phyloP scores from a whole-genome alignment of 2,797 vertebrate genomes.

The Vireo griseus region DNA sequence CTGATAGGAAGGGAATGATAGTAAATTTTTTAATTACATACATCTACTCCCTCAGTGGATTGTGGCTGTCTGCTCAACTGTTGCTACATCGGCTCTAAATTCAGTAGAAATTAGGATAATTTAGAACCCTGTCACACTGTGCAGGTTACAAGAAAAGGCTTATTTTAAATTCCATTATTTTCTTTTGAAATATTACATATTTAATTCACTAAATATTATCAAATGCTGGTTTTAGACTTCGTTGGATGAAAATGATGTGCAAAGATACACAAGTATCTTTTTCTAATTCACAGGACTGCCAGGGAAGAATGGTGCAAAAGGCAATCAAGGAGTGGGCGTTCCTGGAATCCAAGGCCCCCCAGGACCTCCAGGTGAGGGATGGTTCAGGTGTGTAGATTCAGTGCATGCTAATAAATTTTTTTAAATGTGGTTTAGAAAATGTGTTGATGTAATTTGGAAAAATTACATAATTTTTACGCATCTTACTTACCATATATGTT shows the following conservation, averaged over 20 bases:
- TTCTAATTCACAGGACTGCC: slow-evolving; percentile 79
- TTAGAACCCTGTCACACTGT: background rate
- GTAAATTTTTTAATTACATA: background rate
- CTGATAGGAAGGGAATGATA: background rate
- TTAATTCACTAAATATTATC: background rate
- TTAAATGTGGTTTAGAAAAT: background rate
- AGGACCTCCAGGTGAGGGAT: slow-evolving; percentile 84
- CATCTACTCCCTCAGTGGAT: background rate
- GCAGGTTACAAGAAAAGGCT: background rate
- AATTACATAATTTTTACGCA: background rate
- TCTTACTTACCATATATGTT: background rate
- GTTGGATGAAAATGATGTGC: background rate
- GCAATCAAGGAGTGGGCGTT: slow-evolving; percentile 83
- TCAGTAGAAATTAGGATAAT: background rate
- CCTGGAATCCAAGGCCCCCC: slow-evolving; percentile 86
- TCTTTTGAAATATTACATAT: background rate
- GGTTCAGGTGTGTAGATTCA: background rate
- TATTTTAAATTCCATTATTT: background rate
- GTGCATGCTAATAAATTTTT: background rate
- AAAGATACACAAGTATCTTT: background rate
- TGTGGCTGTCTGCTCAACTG: background rate
- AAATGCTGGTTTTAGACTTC: background rate
- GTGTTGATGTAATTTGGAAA: background rate
- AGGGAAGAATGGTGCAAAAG: slow-evolving; percentile 86
- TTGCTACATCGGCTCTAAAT: background rate